phyloP scores from a whole-genome alignment of 2,888 invertebrate genomes.

The Aphodius granarius region DNA sequence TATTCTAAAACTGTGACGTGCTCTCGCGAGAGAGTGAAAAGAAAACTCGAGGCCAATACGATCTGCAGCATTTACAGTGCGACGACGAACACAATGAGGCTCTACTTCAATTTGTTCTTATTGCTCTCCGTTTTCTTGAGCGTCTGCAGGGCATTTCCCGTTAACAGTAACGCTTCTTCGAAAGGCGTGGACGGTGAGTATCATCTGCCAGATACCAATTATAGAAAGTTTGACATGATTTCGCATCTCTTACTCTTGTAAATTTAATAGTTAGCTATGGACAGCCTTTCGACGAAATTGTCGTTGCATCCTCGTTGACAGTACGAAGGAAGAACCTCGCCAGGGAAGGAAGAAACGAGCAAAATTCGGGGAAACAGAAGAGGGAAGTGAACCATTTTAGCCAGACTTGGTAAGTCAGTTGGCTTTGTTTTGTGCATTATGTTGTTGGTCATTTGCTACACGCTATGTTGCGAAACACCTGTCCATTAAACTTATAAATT shows the following conservation, averaged over 20 bases:
- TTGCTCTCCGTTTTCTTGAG: slow-evolving; percentile 21
- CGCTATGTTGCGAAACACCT: neutral
- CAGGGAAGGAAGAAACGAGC: slow-evolving; percentile 18
- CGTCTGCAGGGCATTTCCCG: slow-evolving; percentile 21
- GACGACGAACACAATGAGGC: slow-evolving; percentile 24
- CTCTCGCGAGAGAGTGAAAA: neutral
- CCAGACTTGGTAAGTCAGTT: neutral
- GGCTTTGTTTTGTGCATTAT: neutral
- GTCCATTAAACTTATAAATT: neutral
- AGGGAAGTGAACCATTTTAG: neutral
- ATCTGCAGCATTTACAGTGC: neutral
- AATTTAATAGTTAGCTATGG: slow-evolving; percentile 43
- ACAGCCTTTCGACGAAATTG: slow-evolving; percentile 55
- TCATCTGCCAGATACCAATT: neutral
- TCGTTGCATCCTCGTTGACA: slow-evolving; percentile 55
- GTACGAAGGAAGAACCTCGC: slow-evolving; percentile 50
- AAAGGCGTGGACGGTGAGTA: slow-evolving; percentile 32
- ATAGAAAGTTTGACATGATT: slow-evolving; percentile 19
- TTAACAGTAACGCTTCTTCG: slow-evolving; percentile 26
- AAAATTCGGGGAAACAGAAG: neutral
- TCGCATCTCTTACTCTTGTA: slow-evolving; percentile 24
- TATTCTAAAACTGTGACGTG: slow-evolving; percentile 6
- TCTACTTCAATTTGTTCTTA: slow-evolving; percentile 28
- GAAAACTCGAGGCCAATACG: neutral
- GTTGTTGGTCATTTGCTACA: neutral